phyloP scores from a whole-genome alignment of 2,888 invertebrate genomes.

The Tortrix viridana region DNA sequence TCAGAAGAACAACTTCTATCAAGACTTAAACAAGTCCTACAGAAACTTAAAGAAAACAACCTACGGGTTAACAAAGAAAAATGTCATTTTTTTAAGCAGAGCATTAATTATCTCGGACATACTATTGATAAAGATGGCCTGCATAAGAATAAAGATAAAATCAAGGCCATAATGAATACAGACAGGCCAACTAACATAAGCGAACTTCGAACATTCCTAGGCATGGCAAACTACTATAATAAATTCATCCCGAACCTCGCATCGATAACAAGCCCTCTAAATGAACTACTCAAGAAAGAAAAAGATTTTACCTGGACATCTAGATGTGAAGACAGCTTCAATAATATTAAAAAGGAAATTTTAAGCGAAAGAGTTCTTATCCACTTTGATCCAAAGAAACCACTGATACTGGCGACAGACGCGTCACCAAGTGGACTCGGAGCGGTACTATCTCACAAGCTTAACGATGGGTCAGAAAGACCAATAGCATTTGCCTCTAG shows the following conservation, averaged over 20 bases:
- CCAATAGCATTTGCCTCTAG: conserved; percentile 34
- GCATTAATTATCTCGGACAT: not conserved
- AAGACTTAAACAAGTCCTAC: not conserved
- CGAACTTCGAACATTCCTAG: conserved; percentile 18
- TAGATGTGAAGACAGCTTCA: conserved; percentile 1
- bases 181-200: not conserved
- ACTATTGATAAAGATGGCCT: not conserved
- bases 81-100: not conserved
- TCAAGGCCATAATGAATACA: conserved; percentile 11
- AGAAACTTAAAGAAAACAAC: conserved; percentile 3
- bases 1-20: conserved; percentile 1
- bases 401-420: conserved; percentile 16
- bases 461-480: conserved; percentile 20
- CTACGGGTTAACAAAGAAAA: conserved; percentile 1
- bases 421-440: conserved; percentile 22
- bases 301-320: not conserved
- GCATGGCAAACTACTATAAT: conserved; percentile 30
- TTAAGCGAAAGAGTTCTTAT: conserved; percentile 7
- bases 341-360: conserved; percentile 2
- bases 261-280: not conserved
- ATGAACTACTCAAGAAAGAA: not conserved
- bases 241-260: conserved; percentile 26
- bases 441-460: conserved; percentile 5
- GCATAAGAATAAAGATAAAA: conserved; percentile 19
- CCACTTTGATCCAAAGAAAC: conserved; percentile 15